Evolutionary conservation across 2,888 invertebrate species (phyloP).

Genomic region (Polyommatus iphigenia): DNA sequence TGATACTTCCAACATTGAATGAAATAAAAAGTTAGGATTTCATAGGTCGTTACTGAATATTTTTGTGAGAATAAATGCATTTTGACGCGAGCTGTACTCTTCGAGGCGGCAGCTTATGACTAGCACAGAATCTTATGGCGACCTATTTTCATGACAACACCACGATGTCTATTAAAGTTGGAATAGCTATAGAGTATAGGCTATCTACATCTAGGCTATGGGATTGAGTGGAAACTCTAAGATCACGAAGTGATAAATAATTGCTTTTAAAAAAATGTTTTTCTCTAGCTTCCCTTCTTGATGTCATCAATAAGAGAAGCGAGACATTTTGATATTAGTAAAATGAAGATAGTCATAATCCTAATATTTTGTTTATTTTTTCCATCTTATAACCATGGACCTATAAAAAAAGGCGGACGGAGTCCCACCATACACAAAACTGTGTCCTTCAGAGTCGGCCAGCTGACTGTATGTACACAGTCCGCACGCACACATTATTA

Average conservation of each 20-base stretch:
- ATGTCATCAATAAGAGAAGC: background rate
- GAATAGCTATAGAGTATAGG: background rate
- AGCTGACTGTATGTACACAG: too few relatives aligned
- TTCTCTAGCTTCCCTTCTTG: too few relatives aligned
- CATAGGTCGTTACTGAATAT: background rate
- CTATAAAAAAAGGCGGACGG: too few relatives aligned
- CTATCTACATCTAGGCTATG: background rate
- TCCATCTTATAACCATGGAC: background rate
- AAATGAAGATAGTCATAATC: background rate
- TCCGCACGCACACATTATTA: too few relatives aligned
- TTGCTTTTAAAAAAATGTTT: background rate
- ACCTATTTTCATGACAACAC: conserved; percentile 17
- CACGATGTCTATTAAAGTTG: conserved; percentile 19
- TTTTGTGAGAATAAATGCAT: background rate
- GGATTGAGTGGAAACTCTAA: background rate
- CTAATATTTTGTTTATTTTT: background rate
- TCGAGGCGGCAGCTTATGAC: background rate
- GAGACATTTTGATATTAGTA: background rate
- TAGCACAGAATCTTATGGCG: conserved; percentile 10
- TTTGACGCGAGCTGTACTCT: conserved; percentile 20
- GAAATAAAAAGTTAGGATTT: conserved; percentile 5
- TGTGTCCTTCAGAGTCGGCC: too few relatives aligned
- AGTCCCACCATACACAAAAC: too few relatives aligned
- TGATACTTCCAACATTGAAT: background rate
- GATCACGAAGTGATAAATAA: background rate